A percentile compares a stretch with the other conserved stretches of the same genome.
Conservation (phyloP, 2,888 invertebrate species). For the Frankliniella intonsa region DNA sequence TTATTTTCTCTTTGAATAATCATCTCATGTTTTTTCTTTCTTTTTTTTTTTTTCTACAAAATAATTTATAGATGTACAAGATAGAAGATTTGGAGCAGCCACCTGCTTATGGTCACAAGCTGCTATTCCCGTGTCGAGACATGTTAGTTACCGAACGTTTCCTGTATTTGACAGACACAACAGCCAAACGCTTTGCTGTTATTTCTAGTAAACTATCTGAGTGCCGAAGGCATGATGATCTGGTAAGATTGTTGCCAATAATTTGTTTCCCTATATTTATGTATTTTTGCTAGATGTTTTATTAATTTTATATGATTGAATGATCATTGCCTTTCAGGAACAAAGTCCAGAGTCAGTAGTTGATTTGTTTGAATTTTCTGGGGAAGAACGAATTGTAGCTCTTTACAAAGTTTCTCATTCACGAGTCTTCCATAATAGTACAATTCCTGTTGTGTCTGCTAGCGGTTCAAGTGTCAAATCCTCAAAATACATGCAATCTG, state of each 20-base stretch:
- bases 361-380: conserved; percentile 53
- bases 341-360: conserved; percentile 56
- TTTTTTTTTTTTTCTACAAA: conserved; percentile 60
- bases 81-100: conserved; percentile 10
- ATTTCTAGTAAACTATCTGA: conserved; percentile 57
- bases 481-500: not conserved
- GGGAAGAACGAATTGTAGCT: conserved; percentile 50
- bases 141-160: conserved; percentile 64
- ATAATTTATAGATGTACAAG: conserved; percentile 50
- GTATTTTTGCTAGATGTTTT: conserved; percentile 27
- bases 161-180: conserved; percentile 57
- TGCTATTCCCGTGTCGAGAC: conserved; percentile 58
- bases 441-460: not conserved
- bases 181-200: conserved; percentile 50
- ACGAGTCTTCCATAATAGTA: conserved; percentile 15
- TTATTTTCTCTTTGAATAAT: conserved; percentile 39
- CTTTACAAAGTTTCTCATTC: conserved; percentile 51
- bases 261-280: not conserved
- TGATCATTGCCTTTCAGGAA: conserved; percentile 45
- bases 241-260: conserved; percentile 44
- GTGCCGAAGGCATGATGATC: conserved; percentile 51
- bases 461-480: not conserved
- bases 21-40: conserved; percentile 44
- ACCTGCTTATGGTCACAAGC: conserved; percentile 64
- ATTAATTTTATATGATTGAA: conserved; percentile 27